Conservation (phyloP, 1,140 invertebrate genomes). For the Rhizoglyphus robini region DNA sequence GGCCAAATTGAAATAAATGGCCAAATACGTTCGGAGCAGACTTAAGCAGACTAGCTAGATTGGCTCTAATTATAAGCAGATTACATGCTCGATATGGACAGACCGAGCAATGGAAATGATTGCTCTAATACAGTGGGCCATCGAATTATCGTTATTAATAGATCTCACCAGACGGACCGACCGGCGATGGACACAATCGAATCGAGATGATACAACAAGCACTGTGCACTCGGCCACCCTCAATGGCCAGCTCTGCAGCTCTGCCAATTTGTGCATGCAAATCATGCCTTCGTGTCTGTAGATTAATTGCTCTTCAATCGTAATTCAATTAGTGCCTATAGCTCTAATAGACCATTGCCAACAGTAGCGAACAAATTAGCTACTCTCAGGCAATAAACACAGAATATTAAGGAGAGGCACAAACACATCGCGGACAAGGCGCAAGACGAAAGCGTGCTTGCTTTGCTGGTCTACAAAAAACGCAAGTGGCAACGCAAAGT, state of each 20-base stretch:
- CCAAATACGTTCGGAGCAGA: neutral
- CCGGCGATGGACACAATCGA: neutral
- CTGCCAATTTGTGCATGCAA: neutral
- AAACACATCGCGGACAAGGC: too few species aligned
- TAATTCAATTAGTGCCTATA: neutral
- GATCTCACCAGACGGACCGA: neutral
- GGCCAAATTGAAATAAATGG: conserved; percentile 10
- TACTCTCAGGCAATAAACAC: too few species aligned
- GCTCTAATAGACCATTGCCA: neutral
- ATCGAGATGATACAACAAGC: neutral
- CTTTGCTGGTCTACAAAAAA: too few species aligned
- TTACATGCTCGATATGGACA: neutral
- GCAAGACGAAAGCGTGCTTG: too few species aligned
- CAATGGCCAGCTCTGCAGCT: too few species aligned
- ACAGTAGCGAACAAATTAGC: too few species aligned
- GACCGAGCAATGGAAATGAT: neutral
- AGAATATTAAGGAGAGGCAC: too few species aligned
- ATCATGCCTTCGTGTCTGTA: neutral
- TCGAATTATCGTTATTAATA: conserved; percentile 12
- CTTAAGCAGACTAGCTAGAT: neutral
- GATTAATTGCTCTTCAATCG: conserved; percentile 6
- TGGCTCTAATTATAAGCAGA: conserved; percentile 15
- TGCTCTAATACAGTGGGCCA: neutral
- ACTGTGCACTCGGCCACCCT: neutral
- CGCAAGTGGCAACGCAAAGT: too few species aligned